A percentile compares a stretch with the other conserved stretches of the same genome.
Evolutionary conservation across 2,888 invertebrate species (phyloP).

Genomic region (Cataglyphis albicans): DNA sequence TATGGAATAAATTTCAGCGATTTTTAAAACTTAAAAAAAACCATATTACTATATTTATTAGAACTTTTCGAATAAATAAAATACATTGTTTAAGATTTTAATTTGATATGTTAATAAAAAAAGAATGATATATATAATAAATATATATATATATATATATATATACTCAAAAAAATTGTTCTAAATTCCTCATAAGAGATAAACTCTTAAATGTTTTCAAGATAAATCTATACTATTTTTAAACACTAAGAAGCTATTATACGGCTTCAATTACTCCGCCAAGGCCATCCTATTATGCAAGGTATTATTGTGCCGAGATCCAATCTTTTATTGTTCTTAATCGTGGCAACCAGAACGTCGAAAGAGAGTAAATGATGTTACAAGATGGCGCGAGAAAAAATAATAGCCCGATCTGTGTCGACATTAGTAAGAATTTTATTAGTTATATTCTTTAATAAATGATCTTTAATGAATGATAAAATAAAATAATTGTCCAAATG

Average conservation of each 20-base stretch:
- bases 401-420: not conserved
- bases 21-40: not conserved
- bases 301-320: constrained; percentile 52
- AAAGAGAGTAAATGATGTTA: constrained; percentile 31
- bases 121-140: not conserved
- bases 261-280: constrained; percentile 7
- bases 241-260: not conserved
- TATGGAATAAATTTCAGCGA: not conserved
- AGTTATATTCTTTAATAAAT: not conserved
- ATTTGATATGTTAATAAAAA: not conserved
- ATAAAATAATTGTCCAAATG: constrained; percentile 13
- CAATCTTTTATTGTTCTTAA: constrained; percentile 21
- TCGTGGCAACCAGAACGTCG: constrained; percentile 15
- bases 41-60: not conserved
- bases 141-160: no score
- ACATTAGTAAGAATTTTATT: not conserved
- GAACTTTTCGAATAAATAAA: not conserved
- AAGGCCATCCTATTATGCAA: constrained; percentile 52
- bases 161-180: not conserved
- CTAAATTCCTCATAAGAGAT: not conserved
- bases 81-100: not conserved
- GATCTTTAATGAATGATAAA: not conserved
- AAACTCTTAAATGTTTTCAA: not conserved
- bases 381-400: not conserved
- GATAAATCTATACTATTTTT: constrained; percentile 6